Base-by-base conservation (phyloP, 37 sponge, comb jelly and placozoan genomes). In the Ephydatia muelleri region DNA sequence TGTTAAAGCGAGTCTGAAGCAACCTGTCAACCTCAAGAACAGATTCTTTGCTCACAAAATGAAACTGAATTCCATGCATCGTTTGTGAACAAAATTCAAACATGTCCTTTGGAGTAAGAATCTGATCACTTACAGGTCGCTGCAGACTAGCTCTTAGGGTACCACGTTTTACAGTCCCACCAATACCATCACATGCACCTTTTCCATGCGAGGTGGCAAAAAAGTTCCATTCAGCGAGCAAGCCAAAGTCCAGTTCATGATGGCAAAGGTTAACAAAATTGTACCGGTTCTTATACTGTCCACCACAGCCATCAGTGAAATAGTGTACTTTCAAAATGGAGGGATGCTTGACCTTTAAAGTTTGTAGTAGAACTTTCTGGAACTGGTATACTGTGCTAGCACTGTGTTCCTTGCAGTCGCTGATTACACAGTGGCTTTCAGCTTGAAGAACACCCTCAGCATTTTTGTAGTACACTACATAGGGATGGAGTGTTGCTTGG, bases 181-280 rank as follows among this genome's bases (percentile, higher is more conserved):
- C 91, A 22, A 91, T 26, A 35, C 91, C 86, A 86, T 86, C 83
- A 77, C 86, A 85, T 49, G 91, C 83, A 48, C 86, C 82, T 70
- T 90, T 90, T 23, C 86, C 85, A 90, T 90, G 85, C 27, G 82
- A 79, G 31, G 88, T 82, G 13, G 87, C 86, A 32, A 43, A 81
- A 80, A 89, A 84, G 65, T 89, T 80, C 88, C 88, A 88, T 78
- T 88, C 84, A 79, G 83, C 89, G 29, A 23, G 16, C 13, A 88
- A 43, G 11, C 84, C 84, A 75, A 85, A 90, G 37, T 90, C 90
- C 40, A 1, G 70, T 68, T 85, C 36, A 57, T 90, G 90, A 81
- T 85, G 64, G 72, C 85, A 84, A 57, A 90, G 38, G 69, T 90
- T 90, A 29, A 69, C 29, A 43, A 88, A 83, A 38, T 90, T 80